phyloP scores from a whole-genome alignment of 2,888 invertebrate species.

The Creontiades dilutus region DNA sequence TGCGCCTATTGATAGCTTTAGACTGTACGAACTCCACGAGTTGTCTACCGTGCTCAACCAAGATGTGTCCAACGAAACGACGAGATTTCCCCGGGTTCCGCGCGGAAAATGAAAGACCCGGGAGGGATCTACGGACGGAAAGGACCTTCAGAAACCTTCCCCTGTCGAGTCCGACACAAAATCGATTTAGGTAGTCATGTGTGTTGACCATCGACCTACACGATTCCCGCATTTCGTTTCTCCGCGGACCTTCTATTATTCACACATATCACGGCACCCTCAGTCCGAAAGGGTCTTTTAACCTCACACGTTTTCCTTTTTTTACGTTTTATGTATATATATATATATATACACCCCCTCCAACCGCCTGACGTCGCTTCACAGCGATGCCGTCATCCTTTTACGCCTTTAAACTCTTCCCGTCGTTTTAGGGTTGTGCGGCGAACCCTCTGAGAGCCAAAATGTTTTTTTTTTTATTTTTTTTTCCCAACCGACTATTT shows the following conservation, averaged over 20 bases:
- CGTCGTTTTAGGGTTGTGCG: not conserved
- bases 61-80: too few species aligned
- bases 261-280: conserved; percentile 72
- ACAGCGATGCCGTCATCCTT: conserved; percentile 9
- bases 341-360: conserved; percentile 45
- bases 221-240: conserved; percentile 75
- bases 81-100: too few species aligned
- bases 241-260: conserved; percentile 73
- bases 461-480: conserved; percentile 8
- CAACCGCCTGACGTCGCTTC: conserved; percentile 14
- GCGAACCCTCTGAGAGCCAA: conserved; percentile 13
- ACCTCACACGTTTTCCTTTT: conserved; percentile 45
- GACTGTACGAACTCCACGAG: too few species aligned
- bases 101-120: too few species aligned
- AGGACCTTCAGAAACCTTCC: conserved; percentile 11
- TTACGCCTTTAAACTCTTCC: not conserved
- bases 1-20: too few species aligned
- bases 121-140: not conserved
- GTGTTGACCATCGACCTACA: conserved; percentile 75
- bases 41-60: too few species aligned
- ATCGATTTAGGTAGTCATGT: conserved; percentile 74
- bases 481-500: not conserved
- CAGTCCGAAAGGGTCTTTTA: conserved; percentile 52
- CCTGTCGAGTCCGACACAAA: conserved; percentile 71
- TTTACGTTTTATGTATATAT: conserved; percentile 51